Percentiles rank a stretch among this genome's conserved stretches.
Evolutionary conservation across 2,113 vertebrate genomes (phyloP).

Genomic region (Panthera tigris): DNA sequence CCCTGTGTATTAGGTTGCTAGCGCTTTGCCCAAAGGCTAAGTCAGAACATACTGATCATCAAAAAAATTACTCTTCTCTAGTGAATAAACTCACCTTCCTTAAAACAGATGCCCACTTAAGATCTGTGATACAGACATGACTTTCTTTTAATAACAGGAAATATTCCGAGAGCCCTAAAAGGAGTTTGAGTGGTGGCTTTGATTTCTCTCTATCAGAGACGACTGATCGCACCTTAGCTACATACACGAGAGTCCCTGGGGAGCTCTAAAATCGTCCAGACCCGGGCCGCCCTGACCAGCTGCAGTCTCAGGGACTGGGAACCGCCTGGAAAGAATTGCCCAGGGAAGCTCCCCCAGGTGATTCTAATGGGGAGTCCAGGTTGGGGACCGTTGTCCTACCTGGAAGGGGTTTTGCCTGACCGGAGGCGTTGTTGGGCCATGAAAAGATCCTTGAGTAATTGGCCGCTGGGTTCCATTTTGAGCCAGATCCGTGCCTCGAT

Average conservation of each 20-base stretch:
- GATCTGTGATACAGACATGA: background rate
- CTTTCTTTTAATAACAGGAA: background rate
- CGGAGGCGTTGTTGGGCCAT: fast-evolving
- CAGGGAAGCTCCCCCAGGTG: background rate
- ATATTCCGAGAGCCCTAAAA: background rate
- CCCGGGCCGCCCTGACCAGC: fast-evolving
- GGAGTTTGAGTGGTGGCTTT: background rate
- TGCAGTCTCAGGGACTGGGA: background rate
- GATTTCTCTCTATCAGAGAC: background rate
- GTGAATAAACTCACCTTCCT: background rate
- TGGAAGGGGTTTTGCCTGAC: background rate
- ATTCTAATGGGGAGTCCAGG: background rate
- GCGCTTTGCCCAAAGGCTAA: background rate
- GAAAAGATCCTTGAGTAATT: background rate
- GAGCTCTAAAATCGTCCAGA: background rate
- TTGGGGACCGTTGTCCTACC: background rate
- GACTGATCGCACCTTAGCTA: fast-evolving
- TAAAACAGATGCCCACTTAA: background rate
- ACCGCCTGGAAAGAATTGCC: background rate
- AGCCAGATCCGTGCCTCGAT: background rate
- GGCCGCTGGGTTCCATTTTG: background rate
- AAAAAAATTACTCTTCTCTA: background rate
- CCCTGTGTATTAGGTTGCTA: no score
- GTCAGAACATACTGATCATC: background rate
- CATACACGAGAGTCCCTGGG: background rate